phyloP scores from a whole-genome alignment of 1,140 invertebrate species.

The Oppia nitens region DNA sequence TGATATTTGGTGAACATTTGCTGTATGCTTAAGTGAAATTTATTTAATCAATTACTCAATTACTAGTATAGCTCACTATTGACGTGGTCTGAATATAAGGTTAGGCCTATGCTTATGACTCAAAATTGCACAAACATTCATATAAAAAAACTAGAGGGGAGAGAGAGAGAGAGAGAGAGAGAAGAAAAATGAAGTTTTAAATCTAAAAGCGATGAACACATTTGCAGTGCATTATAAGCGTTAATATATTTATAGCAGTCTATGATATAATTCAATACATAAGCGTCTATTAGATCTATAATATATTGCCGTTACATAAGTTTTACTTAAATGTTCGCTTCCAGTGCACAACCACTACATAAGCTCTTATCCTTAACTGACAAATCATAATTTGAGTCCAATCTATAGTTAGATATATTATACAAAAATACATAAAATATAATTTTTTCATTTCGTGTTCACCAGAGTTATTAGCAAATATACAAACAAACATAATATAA shows the following conservation, averaged over 20 bases:
- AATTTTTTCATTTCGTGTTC: neutral
- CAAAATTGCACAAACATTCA: too few species aligned
- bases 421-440: neutral
- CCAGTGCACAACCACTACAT: neutral
- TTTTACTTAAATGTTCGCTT: too few species aligned
- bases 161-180: too few species aligned
- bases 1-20: too few species aligned
- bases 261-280: neutral
- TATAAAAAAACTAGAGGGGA: too few species aligned
- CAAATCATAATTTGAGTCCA: neutral
- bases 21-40: too few species aligned
- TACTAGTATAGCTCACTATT: neutral
- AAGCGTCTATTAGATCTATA: neutral
- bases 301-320: too few species aligned
- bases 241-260: neutral
- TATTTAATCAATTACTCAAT: neutral
- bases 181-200: too few species aligned
- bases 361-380: neutral
- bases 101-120: too few species aligned
- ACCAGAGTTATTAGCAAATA: neutral
- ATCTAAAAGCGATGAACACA: neutral
- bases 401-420: neutral
- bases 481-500: too few species aligned
- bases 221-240: neutral
- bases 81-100: too few species aligned